Base-by-base conservation (phyloP, 2,888 invertebrate genomes). In the Cybosia mesomella region DNA sequence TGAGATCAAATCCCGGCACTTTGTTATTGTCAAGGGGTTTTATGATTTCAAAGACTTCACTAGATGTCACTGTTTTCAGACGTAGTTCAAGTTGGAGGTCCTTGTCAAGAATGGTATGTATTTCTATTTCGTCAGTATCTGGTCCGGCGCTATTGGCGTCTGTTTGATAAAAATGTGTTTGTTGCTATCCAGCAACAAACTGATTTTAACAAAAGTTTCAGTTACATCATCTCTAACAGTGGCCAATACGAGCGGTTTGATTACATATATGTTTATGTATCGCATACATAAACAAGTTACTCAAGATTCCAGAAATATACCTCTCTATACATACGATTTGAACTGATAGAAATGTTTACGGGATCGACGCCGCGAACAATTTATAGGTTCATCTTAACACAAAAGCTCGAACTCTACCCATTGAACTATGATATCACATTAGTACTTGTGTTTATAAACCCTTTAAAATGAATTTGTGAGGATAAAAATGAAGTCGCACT, bases 301-400 rank as follows among this genome's bases (percentile, higher is more conserved):
- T 72, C 69, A 68, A 64, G 54, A 36, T 61, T 68, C 74, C 65
- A 32, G 61, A 71, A 79, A 79, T 79, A 79, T 63, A 60, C 32
- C 15, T 34, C 21, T 64, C 15, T 43, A 32, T 64, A 67, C 64
- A 58, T 59, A 69, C 49, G 60, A 68, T 53, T 69, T 54, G 43
- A 63, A 66, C 62, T 22, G 8, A n/a, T 36, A 32, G 64, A 70
- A 57, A 69, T 72, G 74, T 74, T 76, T 70, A 68, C 54, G 74
- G 71, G 61, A 74, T 67, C 54, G 61, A 57, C 54, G 59, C 65
- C 58, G 32, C 43, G 69, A 70, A 71, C 61, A 66, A 68, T 67
- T 67, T 36, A n/a, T 28, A 64, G 43, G 49, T 67, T 71, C 76
- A 18, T 43, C 18, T 43, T 43, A 7, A 43, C 18, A 81, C 71